Evolutionary conservation across 2,113 vertebrate species (phyloP), one percentile per base, ranked within the genome.

Genomic region (Pygoscelis antarcticus): DNA sequence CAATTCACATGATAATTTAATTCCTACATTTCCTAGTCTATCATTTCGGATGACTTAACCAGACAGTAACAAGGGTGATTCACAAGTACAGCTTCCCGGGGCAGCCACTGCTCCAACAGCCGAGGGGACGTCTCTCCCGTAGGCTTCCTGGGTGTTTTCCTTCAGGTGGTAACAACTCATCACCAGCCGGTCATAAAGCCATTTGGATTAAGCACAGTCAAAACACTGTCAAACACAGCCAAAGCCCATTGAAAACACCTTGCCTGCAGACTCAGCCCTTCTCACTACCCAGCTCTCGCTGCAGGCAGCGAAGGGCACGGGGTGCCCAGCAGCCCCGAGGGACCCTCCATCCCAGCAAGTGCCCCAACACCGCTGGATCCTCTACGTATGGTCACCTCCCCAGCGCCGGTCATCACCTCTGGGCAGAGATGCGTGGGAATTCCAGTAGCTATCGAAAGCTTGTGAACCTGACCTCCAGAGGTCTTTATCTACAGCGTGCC

Each of bases 21-120:
- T 93, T 82, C 68, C 69, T 89, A 30, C 70, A 38, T 80, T 94
- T 91, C 87, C 89, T 93, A 74, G 68, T 93, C 61, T 93, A 79
- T 94, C 30, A 60, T 95, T 91, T 93, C 55, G 83, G 76, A 83
- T 96, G 93, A 91, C 30, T 97, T 91, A 91, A 46, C 2, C 25
- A 69, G 81, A 92, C 44, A 23, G 54, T 36, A 90, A 83, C 52
- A 29, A 36, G 55, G 40, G 69, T 95, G 91, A 70, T 44, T 83
- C 69, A 81, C 74, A 72, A 38, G 54, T 38, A 51, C n/a, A 76
- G 29, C 38, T 65, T 82, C 71, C 80, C 74, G 7, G 25, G 40
- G 72, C 52, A 80, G 93, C 49, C 40, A 30, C 36, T 29, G 57
- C 40, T 83, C 36, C 60, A 57, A 3, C 19, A 69, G 38, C 44